Percentiles rank a stretch among this genome's conserved stretches.
phyloP scores from a whole-genome alignment of 2,888 invertebrate species.

The Panzeria rudis region DNA sequence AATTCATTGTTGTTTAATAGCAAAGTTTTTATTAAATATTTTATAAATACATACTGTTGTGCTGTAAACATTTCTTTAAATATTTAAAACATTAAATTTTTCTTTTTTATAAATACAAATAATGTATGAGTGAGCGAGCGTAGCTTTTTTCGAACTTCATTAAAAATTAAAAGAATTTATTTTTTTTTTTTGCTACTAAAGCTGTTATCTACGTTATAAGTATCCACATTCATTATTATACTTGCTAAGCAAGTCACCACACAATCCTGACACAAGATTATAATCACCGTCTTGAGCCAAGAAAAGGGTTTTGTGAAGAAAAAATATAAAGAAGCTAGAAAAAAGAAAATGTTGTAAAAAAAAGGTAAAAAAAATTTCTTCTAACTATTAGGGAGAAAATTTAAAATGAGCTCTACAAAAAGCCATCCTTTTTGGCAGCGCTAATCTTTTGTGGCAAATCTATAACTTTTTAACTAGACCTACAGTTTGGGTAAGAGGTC shows the following conservation, averaged over 20 bases:
- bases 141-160: conserved; percentile 57
- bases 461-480: conserved; percentile 70
- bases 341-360: conserved; percentile 25
- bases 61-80: neutral
- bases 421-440: conserved; percentile 65
- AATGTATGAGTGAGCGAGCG: conserved; percentile 13
- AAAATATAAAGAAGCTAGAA: conserved; percentile 27
- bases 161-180: conserved; percentile 61
- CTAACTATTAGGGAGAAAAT: conserved; percentile 53
- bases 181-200: conserved; percentile 35
- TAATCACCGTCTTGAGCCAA: conserved; percentile 64
- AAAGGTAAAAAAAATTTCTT: conserved; percentile 14
- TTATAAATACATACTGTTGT: neutral
- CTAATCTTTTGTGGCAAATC: conserved; percentile 72
- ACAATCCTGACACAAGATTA: conserved; percentile 70
- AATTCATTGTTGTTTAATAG: conserved; percentile 4
- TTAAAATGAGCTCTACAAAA: conserved; percentile 61
- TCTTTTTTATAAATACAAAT: conserved; percentile 1
- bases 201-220: conserved; percentile 58
- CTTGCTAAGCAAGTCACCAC: conserved; percentile 68
- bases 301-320: conserved; percentile 61
- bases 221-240: conserved; percentile 68
- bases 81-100: conserved; percentile 48
- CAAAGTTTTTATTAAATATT: conserved; percentile 15
- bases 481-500: conserved; percentile 61